phyloP scores from a whole-genome alignment of 1,140 invertebrate species.

The Calephelis nemesis region DNA sequence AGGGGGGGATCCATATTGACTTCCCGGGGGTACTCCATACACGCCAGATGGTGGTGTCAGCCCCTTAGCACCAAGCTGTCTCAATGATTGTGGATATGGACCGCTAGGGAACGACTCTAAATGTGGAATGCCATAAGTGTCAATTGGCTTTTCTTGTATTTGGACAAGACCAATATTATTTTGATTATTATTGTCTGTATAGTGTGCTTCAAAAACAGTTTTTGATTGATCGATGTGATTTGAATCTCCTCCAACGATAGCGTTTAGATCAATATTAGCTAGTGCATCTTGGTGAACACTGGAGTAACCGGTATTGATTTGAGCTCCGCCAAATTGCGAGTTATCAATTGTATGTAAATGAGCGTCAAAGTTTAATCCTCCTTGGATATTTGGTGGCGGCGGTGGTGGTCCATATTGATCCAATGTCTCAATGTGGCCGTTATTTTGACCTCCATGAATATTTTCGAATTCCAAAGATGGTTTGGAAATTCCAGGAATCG shows the following conservation, averaged over 20 bases:
- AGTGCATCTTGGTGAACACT: conserved; percentile 71
- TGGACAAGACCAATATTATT: conserved; percentile 44
- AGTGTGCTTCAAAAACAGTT: conserved; percentile 76
- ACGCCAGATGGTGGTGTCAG: conserved; percentile 78
- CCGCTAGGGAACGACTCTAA: conserved; percentile 71
- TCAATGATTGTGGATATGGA: conserved; percentile 73
- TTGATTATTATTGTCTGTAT: conserved; percentile 56
- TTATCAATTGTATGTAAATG: conserved; percentile 38
- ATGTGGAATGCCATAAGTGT: conserved; percentile 77
- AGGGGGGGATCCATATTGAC: conserved; percentile 79
- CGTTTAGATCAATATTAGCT: conserved; percentile 69
- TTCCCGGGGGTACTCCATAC: conserved; percentile 79
- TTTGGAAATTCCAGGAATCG: conserved; percentile 83
- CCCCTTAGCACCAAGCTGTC: conserved; percentile 75
- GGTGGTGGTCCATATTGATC: conserved; percentile 62
- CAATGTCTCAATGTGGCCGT: conserved; percentile 40
- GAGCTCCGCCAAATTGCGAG: conserved; percentile 46
- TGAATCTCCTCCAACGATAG: conserved; percentile 69
- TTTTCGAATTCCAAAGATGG: conserved; percentile 45
- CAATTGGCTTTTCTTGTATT: conserved; percentile 47
- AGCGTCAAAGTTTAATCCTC: conserved; percentile 50
- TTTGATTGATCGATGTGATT: conserved; percentile 76
- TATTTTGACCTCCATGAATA: conserved; percentile 26
- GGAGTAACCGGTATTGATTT: conserved; percentile 62
- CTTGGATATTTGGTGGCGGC: conserved; percentile 48